Base-by-base conservation (phyloP, 2,888 invertebrate genomes). In the Ischnus inquisitorius region DNA sequence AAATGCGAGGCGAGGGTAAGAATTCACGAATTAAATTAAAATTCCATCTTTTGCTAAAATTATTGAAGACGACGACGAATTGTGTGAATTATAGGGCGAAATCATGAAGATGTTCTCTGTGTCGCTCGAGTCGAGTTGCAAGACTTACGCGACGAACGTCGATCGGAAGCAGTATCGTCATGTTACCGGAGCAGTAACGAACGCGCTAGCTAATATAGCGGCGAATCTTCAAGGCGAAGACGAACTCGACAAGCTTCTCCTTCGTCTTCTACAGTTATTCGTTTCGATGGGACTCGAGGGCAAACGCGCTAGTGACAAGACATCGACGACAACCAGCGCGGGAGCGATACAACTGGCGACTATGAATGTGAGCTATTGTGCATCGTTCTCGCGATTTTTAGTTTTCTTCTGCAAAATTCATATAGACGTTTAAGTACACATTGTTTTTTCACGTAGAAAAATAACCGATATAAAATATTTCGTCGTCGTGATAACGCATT, bases 51-150 rank as follows among this genome's bases (percentile, higher is more conserved):
- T 41, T 41, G 41, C 12, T 41, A 0, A 8, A 41, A 41, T 41
- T 41, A n/a, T n/a, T n/a, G n/a, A n/a, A n/a, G n/a, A n/a, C n/a
- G n/a, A n/a, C n/a, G n/a, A n/a, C n/a, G n/a, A n/a, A n/a, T n/a
- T n/a, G n/a, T n/a, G n/a, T n/a, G n/a, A n/a, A n/a, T 65, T 10
- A 10, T 67, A 83, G 83, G 98, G 98, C 89, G 98, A 98, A 93
- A 98, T 99, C 85, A 98, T 99, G 99, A 96, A 98, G 90, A 98
- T 99, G 97, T 99, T 99, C 94, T 97, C 98, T 93, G 98, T 99
- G 90, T 98, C 98, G 0, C 97, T 99, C 12, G 98, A 98, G 91
- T 97, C 98, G 6, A 97, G 98, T 84, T 97, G 97, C 85, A 95
- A 97, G 0, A 96, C 96, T 0, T 97, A 97, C 88, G 95, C 95